Base-by-base conservation (phyloP, 2,113 vertebrate species). In the Cromileptes altivelis region DNA sequence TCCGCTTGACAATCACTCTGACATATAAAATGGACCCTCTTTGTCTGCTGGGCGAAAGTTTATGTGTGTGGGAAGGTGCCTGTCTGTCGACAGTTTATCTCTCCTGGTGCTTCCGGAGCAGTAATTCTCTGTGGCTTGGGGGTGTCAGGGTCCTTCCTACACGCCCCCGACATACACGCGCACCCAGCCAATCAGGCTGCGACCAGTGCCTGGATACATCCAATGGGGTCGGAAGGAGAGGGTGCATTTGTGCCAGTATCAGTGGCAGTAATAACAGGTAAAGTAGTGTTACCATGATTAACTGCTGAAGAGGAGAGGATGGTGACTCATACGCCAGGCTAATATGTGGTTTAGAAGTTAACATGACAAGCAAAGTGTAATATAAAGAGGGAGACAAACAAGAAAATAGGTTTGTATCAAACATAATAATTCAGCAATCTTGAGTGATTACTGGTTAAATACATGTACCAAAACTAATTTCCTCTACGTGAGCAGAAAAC, bases 191-290 rank as follows among this genome's bases (percentile, higher is more conserved):
- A 81, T 86, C 47, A 61, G 45, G 18, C n/a, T 18, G 18, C 4
- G 2, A 61, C 37, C 64, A 27, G 33, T 19, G 61, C 45, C 25
- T 50, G 30, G 27, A 81, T 13, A 65, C 52, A 45, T 82, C 33
- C 64, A 58, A 21, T 61, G 42, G 23, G 68, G 45, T 25, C 9
- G 42, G 53, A 73, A 25, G n/a, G 70, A 57, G 70, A 70, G 18
- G 49, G 14, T 69, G 81, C 70, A 81, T 92, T 78, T 91, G 50
- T 75, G 78, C 13, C 80, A 82, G 77, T 80, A 91, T 92, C 87
- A 89, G 21, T 88, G 85, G 78, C 40, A 78, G 81, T 88, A 90
- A 93, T 93, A 91, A 92, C 85, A 86, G 85, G 77, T 83, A 61
- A 86, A 90, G 80, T 55, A 40, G 84, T 18, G 25, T 81, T 72